Base-by-base conservation (phyloP, 2,113 vertebrate genomes). In the Morone saxatilis region DNA sequence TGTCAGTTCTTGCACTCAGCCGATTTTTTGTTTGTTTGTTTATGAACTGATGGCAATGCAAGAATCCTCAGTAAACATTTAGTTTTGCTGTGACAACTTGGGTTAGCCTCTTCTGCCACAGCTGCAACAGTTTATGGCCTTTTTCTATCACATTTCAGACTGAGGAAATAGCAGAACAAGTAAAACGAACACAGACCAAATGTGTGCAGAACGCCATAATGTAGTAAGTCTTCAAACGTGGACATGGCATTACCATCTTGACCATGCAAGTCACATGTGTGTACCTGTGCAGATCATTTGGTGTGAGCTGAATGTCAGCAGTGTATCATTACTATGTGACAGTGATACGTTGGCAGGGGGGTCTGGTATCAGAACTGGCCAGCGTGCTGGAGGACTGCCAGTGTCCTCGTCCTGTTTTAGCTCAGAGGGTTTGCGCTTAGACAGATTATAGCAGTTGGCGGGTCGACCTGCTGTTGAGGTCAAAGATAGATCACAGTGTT, bases 391-490 rank as follows among this genome's bases (percentile, higher is more conserved):
- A 78, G n/a, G 7, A 10, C 67, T 22, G 73, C 85, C 25, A n/a
- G 40, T 74, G 78, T 83, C 60, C 85, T 48, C 3, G 14, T 73
- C 81, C 71, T 7, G 12, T 76, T 87, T 84, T 84, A 90, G 83
- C 73, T n/a, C 71, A 2, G 71, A 36, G 22, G 38, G 40, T 57
- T 60, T 14, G 48, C 56, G 69, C 22, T 82, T 38, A 73, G 77
- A 83, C 54, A 66, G 89, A 88, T 93, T 91, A 83, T 51, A 80
- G 31, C 47, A 0, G 80, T 71, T 88, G 87, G 77, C 71, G 5
- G 74, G 61, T 85, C 50, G 22, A n/a, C 17, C 17, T 61, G 74
- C 8, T 4, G 11, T 40, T 13, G 7, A 60, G 38, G 76, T 87
- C 81, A 47, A 83, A 89, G 63, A 89, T 73, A 77, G 85, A 54